Evolutionary conservation across 2,113 vertebrate species (phyloP), one percentile per base, ranked within the genome.

Genomic region (Podarcis cretensis): DNA sequence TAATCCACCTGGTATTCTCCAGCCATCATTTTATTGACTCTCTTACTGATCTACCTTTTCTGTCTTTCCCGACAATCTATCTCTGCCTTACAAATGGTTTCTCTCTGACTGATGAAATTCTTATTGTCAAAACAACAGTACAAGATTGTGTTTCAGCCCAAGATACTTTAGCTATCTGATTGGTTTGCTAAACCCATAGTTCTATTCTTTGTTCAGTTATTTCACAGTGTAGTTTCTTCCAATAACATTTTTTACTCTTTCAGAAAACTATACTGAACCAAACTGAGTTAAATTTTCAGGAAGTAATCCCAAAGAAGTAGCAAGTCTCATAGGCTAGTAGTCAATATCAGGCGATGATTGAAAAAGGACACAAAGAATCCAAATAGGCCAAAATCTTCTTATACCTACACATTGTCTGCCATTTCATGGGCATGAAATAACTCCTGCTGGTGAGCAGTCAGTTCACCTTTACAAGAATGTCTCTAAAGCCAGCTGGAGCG

Each of bases 61-160:
- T 92, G 13, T 63, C 16, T 86, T 89, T 75, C n/a, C 40, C 86
- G 73, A 86, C 4, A 90, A 77, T 80, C 30, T 59, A 73, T 85
- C 65, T 92, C 82, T 89, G 6, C 35, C 78, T 87, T 86, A 89
- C 84, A 92, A 87, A 94, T 92, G 5, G 1, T 73, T 85, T 81
- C 2, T 87, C 32, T 71, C 23, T 90, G 71, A 89, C 16, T 86
- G 23, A 81, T 85, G 68, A 69, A 59, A 90, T 89, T 90, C 10
- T 89, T 71, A 63, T 71, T 86, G 63, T 43, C 30, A 91, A 90
- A 65, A 83, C 21, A 91, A 73, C 78, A 71, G 32, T 32, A 75
- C 66, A 65, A 48, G 82, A 81, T 12, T 89, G 12, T 91, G 32
- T 54, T 27, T 71, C 82, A 89, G 7, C 89, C 37, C 63, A 32